Evolutionary conservation across 1,140 invertebrate species (phyloP).

Genomic region (Acromyrmex echinatior): DNA sequence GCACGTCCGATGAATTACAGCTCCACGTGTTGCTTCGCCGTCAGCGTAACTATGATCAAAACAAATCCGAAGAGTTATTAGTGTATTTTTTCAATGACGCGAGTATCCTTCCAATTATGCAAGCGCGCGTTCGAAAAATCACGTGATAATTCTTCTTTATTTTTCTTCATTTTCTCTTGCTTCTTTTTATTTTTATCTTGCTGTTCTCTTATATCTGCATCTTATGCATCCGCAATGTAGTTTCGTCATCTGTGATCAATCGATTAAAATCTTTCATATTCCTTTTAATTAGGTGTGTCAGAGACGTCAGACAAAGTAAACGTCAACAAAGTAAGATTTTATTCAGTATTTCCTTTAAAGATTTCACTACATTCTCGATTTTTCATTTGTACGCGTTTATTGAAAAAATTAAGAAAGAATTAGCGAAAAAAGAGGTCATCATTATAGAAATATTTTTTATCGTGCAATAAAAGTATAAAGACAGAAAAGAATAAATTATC

Average conservation of each 20-base stretch:
- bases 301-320: not conserved
- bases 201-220: not conserved
- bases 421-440: not conserved
- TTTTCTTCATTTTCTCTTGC: not conserved
- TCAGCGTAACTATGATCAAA: not conserved
- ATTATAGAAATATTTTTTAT: not conserved
- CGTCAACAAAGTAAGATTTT: not conserved
- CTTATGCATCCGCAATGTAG: not conserved
- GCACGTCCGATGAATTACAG: conserved; percentile 18
- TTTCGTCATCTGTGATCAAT: not conserved
- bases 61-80: conserved; percentile 4
- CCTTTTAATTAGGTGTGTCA: not conserved
- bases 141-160: not conserved
- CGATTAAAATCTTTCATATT: not conserved
- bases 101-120: conserved; percentile 1
- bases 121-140: conserved; percentile 25
- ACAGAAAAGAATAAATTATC: not conserved
- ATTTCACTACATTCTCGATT: not conserved
- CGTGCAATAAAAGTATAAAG: not conserved
- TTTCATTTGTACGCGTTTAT: not conserved
- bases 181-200: not conserved
- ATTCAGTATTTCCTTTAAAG: not conserved
- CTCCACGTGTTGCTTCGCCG: not conserved
- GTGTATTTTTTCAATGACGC: not conserved
- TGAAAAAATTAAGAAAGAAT: conserved; percentile 13